Base-by-base conservation (phyloP, 2,888 invertebrate species). In the Helicoverpa assulta region DNA sequence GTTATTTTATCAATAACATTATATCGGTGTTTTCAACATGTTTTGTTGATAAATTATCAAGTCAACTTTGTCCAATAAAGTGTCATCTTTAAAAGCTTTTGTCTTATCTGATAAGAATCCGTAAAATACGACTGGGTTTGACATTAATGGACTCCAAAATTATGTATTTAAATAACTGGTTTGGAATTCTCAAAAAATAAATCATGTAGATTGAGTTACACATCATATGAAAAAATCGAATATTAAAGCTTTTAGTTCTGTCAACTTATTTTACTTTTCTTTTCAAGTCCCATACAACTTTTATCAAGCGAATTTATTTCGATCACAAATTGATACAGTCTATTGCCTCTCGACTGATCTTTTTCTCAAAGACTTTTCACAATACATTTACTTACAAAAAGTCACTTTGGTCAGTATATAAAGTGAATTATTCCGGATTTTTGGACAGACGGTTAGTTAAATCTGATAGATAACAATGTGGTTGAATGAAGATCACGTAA, bases 41-140 rank as follows among this genome's bases (percentile, higher is more conserved):
- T 18, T 43, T 62, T 18, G 18, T 43, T 51, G 18, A 66, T 66
- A 51, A 65, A 74, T 69, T 63, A 70, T 66, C 66, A 54, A 52
- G 8, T 37, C 33, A 64, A 50, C 58, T 64, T 70, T 40, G 33
- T 78, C n/a, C 21, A 63, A 64, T 74, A 67, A 74, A 55, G 54
- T 63, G 59, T 70, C 66, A 70, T 70, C 70, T 78, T 63, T 78
- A 74, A 63, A 78, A 77, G 74, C 56, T 70, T 76, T 77, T 63
- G 47, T 63, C 65, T 52, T 70, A 74, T 63, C 60, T 64, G 73
- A 73, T 73, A 64, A 58, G 52, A 19, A 21, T 14, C 51, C 53
- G 40, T 73, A 65, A 78, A 66, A 63, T 63, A 76, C 60, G 50
- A 53, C 26, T 19, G 51, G 56, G 50, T 47, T 51, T 52, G 78